A percentile compares a stretch with the other conserved stretches of the same genome.
Evolutionary conservation across 2,888 invertebrate species (phyloP).

Genomic region (Eueremaeus valkanovi): DNA sequence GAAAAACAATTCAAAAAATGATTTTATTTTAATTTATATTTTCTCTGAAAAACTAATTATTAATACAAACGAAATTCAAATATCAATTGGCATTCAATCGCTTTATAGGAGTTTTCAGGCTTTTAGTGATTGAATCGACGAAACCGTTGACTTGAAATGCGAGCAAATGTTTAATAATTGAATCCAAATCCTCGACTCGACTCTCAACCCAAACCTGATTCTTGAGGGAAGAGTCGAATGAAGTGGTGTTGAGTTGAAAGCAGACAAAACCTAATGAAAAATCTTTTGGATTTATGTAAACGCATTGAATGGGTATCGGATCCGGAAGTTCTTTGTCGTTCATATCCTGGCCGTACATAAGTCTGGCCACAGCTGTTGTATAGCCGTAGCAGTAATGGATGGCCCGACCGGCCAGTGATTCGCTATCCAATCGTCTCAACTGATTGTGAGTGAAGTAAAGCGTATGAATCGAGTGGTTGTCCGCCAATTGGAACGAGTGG

Average conservation of each 20-base stretch:
- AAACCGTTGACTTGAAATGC: conserved; percentile 34
- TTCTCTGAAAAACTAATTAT: too few species aligned
- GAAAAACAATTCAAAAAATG: too few species aligned
- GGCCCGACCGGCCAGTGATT: conserved; percentile 28
- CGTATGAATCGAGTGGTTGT: conserved; percentile 36
- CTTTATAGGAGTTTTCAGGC: neutral
- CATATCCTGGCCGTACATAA: neutral
- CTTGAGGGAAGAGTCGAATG: conserved; percentile 35
- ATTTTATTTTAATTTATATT: too few species aligned
- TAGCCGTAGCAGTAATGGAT: conserved; percentile 42
- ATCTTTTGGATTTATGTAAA: conserved; percentile 36
- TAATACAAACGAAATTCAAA: too few species aligned
- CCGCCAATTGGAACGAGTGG: conserved; percentile 18
- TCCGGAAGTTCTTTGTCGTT: conserved; percentile 11
- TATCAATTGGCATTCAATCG: too few species aligned
- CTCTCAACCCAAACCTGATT: conserved; percentile 43
- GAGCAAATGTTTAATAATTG: conserved; percentile 37
- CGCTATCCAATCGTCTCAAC: neutral
- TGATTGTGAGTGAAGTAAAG: conserved; percentile 40
- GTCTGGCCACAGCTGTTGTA: conserved; percentile 36
- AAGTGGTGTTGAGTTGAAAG: conserved; percentile 41
- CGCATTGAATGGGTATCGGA: conserved; percentile 38
- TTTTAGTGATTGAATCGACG: conserved; percentile 4
- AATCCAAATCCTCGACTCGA: neutral
- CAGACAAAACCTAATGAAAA: conserved; percentile 37